Evolutionary conservation across 2,113 vertebrate genomes (phyloP), one percentile per base, ranked within the genome.

Genomic region (Xenopus borealis): DNA sequence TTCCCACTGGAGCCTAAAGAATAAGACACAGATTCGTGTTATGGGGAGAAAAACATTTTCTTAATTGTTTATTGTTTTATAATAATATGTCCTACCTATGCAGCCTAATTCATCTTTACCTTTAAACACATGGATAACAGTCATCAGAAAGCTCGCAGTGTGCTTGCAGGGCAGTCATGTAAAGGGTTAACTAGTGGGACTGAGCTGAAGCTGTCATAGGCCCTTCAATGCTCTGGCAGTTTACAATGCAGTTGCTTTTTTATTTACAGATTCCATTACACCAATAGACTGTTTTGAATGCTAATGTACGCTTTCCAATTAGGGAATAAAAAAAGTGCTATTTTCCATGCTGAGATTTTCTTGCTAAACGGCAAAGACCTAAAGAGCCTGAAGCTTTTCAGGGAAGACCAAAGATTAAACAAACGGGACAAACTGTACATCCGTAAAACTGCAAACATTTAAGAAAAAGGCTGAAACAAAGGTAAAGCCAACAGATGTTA

Each of bases 281-380:
- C 63, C 63, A 53, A 66, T 73, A 72, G 71, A 66, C 53, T 66
- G 72, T 66, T 73, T 73, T 73, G 72, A 73, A 73, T 73, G 72
- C 63, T 73, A 73, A 73, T 73, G 72, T 55, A 30, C 40, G 52
- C 63, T 23, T 53, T 73, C 63, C 72, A 73, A 73, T 73, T 73
- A 66, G 55, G 72, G 72, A 73, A 59, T 46, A 46, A 66, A 73
- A 58, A 73, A 73, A 72, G 62, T 17, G 72, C 63, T 66, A 66
- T 73, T 73, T 66, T 66, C 72, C 63, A 73, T 66, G 72, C 72
- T 73, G 63, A 73, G 72, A 73, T 73, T 73, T 66, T 73, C 72
- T 66, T 66, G 63, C 18, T 17, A 73, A 73, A 66, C 63, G 53
- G 72, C 53, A 73, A 66, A 73, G 72, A 73, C 63, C 63, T 73